phyloP scores from a whole-genome alignment of 2,797 vertebrate genomes.

The Lacerta viridis region DNA sequence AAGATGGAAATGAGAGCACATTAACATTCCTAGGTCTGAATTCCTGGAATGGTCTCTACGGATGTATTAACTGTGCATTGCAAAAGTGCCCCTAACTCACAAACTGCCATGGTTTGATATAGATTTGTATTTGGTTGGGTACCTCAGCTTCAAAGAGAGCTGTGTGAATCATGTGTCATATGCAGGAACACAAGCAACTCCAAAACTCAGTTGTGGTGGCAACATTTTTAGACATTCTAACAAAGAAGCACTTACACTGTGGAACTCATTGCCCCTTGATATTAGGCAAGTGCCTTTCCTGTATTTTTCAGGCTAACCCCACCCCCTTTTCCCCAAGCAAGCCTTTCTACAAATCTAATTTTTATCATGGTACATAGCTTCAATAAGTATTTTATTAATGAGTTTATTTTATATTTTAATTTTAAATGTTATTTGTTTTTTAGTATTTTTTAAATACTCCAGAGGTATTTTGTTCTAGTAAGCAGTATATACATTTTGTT shows the following conservation, averaged over 20 bases:
- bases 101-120: constrained; percentile 66
- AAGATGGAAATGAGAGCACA: constrained; percentile 66
- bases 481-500: too few species aligned
- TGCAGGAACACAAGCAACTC: constrained; percentile 31
- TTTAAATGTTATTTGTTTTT: background rate
- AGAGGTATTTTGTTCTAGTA: too few species aligned
- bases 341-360: too few species aligned
- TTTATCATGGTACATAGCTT: too few species aligned
- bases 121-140: constrained; percentile 59
- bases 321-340: too few species aligned
- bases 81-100: constrained; percentile 67
- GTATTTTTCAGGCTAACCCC: background rate
- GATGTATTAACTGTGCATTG: constrained; percentile 67
- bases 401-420: background rate
- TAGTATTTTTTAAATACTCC: background rate
- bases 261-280: too few species aligned
- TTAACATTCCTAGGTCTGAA: constrained; percentile 69
- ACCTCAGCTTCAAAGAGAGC: constrained; percentile 48
- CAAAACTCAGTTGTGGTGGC: constrained; percentile 25
- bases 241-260: background rate
- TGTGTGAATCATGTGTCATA: constrained; percentile 57
- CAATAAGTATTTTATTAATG: too few species aligned
- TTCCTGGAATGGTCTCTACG: constrained; percentile 69
- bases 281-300: background rate
- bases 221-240: background rate